Conservation (phyloP, 2,888 invertebrate genomes). For the Adela reaumurella region DNA sequence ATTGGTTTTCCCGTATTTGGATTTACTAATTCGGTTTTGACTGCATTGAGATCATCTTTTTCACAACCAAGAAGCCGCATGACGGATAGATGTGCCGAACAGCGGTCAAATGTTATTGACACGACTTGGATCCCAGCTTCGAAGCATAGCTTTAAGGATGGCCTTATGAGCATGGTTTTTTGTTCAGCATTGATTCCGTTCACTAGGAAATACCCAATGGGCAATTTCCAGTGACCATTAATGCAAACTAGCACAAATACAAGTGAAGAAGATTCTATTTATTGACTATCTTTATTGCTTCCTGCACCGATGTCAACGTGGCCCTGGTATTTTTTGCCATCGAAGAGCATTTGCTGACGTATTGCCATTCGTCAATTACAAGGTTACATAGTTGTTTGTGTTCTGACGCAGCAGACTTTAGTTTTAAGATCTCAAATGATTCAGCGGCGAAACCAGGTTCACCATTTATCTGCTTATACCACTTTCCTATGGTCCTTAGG, state of each 20-base stretch:
- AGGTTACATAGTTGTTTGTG: too few relatives aligned
- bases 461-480: too few relatives aligned
- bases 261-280: neutral
- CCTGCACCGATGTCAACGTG: too few relatives aligned
- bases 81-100: constrained; percentile 1
- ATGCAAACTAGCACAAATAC: neutral
- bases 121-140: neutral
- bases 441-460: too few relatives aligned
- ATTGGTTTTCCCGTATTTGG: neutral
- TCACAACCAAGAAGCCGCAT: neutral
- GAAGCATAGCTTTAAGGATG: neutral
- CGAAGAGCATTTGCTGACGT: too few relatives aligned
- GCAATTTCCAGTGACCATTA: constrained; percentile 1
- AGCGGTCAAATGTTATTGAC: constrained; percentile 2
- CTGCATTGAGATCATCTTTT: neutral
- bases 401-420: too few relatives aligned
- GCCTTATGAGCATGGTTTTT: neutral
- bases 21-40: neutral
- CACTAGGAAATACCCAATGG: constrained; percentile 1
- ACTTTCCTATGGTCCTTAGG: too few relatives aligned
- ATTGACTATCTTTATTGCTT: too few relatives aligned
- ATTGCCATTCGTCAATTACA: too few relatives aligned
- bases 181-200: constrained; percentile 1
- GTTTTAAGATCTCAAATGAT: too few relatives aligned
- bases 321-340: too few relatives aligned